These are phyloP conservation scores for Spea bombifrons DNA, from an alignment of 2,113 vertebrate genomes.

Conservation along the genomic window DNA sequence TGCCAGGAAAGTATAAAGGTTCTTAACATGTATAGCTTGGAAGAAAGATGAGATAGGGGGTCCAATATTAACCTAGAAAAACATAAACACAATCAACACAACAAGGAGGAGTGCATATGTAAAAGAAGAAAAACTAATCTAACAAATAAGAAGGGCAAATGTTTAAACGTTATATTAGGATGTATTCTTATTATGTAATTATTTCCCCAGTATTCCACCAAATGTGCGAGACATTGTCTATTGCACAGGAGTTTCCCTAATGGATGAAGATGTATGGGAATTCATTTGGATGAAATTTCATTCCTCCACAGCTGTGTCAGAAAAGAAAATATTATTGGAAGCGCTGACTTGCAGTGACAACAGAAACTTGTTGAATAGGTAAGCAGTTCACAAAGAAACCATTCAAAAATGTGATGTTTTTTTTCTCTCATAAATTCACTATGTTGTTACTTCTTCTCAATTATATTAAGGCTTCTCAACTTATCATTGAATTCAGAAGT, in stretches of 20 bases:
- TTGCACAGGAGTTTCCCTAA: constrained; percentile 93
- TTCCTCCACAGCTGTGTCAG: constrained; percentile 85
- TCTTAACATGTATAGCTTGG: too few species aligned
- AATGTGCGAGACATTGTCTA: constrained; percentile 96
- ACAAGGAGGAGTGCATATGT: too few species aligned
- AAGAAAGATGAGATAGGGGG: too few species aligned
- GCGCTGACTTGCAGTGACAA: constrained; percentile 95
- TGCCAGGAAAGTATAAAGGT: too few species aligned
- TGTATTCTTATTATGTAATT: constrained; percentile 3
- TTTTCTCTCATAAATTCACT: background rate
- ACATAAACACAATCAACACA: too few species aligned
- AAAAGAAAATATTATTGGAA: constrained; percentile 95
- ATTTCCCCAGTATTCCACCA: constrained; percentile 82
- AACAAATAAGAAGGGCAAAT: too few species aligned
- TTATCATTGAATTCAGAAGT: constrained; percentile 92
- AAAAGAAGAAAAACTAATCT: too few species aligned
- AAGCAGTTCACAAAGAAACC: constrained; percentile 36
- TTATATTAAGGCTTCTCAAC: constrained; percentile 79
- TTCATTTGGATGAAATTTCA: constrained; percentile 99
- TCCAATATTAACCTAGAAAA: too few species aligned
- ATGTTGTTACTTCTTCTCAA: constrained; percentile 15
- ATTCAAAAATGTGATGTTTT: background rate
- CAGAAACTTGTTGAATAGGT: constrained; percentile 89
- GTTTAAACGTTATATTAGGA: too few species aligned
- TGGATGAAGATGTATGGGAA: constrained; percentile 98